Conservation (phyloP, 2,797 vertebrate species). For the Glyptemys insculpta region DNA sequence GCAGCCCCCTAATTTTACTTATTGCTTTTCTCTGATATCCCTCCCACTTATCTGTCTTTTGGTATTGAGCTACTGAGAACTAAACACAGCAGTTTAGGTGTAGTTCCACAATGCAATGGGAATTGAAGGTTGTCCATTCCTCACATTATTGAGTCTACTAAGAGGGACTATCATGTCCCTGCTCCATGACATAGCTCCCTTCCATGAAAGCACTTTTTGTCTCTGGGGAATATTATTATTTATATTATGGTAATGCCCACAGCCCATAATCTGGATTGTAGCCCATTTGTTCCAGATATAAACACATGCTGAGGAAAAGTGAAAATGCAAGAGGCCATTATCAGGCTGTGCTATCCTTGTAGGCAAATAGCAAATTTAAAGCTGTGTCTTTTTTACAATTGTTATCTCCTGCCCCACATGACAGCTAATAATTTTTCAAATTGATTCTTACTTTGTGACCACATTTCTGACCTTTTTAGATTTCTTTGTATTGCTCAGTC, state of each 20-base stretch:
- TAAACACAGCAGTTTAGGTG: neutral
- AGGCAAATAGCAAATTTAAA: too few species aligned
- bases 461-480: neutral
- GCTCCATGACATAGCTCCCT: neutral
- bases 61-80: neutral
- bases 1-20: neutral
- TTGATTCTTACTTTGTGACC: neutral
- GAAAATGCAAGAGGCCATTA: neutral
- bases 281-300: neutral
- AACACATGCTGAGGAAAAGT: neutral
- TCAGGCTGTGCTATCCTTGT: neutral
- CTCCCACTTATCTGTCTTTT: neutral
- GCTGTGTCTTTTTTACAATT: neutral
- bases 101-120: neutral
- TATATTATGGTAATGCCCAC: neutral
- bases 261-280: neutral
- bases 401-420: neutral
- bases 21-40: neutral
- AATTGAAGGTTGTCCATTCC: neutral
- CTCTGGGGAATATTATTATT: neutral
- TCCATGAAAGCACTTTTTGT: neutral
- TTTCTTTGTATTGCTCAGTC: neutral
- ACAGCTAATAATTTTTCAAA: neutral
- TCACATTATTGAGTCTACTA: neutral
- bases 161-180: neutral